Conservation (phyloP, 2,797 vertebrate species). For the Coregonus suidteri region DNA sequence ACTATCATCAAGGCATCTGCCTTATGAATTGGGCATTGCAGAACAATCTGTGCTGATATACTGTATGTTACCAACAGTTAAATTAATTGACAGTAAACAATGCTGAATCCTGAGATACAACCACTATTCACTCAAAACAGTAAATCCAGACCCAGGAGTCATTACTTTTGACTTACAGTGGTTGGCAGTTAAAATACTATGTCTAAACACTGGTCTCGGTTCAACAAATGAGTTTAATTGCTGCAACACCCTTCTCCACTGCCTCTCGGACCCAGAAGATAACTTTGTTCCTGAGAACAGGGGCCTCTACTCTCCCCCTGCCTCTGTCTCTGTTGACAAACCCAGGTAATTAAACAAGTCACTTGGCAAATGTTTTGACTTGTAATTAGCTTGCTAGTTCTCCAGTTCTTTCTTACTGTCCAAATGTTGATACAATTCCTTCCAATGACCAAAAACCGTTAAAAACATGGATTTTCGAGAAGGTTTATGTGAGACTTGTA, state of each 20-base stretch:
- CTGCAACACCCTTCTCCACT: constrained; percentile 12
- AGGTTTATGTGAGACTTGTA: neutral
- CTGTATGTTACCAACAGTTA: neutral
- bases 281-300: constrained; percentile 7
- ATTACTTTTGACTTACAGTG: neutral
- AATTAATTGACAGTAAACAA: neutral
- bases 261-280: constrained; percentile 2
- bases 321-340: constrained; percentile 33
- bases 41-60: neutral
- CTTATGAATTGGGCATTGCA: neutral
- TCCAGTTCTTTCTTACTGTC: constrained; percentile 21
- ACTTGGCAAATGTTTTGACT: constrained; percentile 47
- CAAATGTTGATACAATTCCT: constrained; percentile 36
- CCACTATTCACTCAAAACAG: neutral
- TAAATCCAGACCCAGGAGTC: neutral
- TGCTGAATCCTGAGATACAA: neutral
- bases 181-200: neutral
- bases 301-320: constrained; percentile 15
- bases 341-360: constrained; percentile 48
- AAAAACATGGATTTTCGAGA: neutral
- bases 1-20: no score
- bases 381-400: constrained; percentile 43
- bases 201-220: neutral
- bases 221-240: constrained; percentile 23
- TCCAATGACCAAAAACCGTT: constrained; percentile 27